A percentile compares a stretch with the other conserved stretches of the same genome.
phyloP scores from a whole-genome alignment of 2,113 vertebrate genomes.

The Gymnarchus niloticus region DNA sequence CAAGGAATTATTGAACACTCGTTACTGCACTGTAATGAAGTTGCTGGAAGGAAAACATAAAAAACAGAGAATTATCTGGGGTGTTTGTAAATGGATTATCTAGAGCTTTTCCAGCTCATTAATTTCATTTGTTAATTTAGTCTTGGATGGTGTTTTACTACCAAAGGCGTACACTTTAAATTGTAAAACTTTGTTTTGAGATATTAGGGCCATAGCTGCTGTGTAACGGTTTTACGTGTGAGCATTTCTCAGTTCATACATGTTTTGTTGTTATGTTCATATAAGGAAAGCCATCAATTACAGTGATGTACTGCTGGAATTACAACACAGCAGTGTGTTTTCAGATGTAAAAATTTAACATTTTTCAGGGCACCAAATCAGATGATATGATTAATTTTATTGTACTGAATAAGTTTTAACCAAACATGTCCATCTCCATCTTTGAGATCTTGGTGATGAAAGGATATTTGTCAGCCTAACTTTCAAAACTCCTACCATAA shows the following conservation, averaged over 20 bases:
- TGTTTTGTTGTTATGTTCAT: neutral
- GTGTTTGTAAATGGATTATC: constrained; percentile 31
- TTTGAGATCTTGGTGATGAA: neutral
- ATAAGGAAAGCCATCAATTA: neutral
- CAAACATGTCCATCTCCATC: neutral
- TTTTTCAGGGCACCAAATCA: neutral
- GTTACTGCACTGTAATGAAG: constrained; percentile 33
- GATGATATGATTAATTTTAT: constrained; percentile 2
- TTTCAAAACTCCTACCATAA: too few relatives aligned
- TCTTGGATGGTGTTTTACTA: constrained; percentile 16
- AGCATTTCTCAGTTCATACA: neutral
- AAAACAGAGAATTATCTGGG: constrained; percentile 38
- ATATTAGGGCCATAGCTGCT: neutral
- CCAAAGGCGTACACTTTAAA: neutral
- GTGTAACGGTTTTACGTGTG: neutral
- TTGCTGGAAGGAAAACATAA: constrained; percentile 34
- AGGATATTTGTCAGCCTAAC: too few relatives aligned
- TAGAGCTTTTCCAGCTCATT: constrained; percentile 35
- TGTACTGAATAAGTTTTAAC: neutral
- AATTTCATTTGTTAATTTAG: constrained; percentile 31
- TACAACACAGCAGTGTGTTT: neutral
- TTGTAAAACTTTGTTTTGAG: constrained; percentile 3
- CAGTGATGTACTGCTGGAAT: neutral
- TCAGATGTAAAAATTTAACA: constrained; percentile 1
- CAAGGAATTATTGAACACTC: constrained; percentile 26